Evolutionary conservation across 1,140 invertebrate species (phyloP).

Genomic region (Neocloeon triangulifer): DNA sequence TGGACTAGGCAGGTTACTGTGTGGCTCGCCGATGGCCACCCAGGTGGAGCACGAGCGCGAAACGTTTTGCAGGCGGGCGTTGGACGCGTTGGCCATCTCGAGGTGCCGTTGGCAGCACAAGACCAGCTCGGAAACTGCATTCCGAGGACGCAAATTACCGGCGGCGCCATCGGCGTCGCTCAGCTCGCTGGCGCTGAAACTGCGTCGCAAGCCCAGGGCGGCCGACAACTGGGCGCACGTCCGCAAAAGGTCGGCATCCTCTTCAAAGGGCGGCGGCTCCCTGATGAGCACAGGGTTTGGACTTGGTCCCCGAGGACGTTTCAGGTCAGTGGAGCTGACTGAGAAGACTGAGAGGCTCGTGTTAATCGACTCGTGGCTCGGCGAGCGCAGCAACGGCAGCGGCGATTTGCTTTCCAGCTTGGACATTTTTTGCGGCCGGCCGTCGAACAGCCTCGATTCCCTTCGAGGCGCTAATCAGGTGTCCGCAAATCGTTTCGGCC

Average conservation of each 20-base stretch:
- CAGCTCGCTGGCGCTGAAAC: constrained; percentile 59
- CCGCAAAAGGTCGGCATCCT: constrained; percentile 50
- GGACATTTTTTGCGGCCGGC: no score
- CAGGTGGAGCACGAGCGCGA: constrained; percentile 68
- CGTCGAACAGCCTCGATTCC: no score
- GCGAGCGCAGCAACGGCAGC: constrained; percentile 47
- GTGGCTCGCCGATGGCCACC: constrained; percentile 56
- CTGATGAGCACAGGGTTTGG: constrained; percentile 27
- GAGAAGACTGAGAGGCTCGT: constrained; percentile 60
- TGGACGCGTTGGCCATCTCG: constrained; percentile 17
- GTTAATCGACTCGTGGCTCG: constrained; percentile 60
- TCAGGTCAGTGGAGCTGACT: constrained; percentile 17
- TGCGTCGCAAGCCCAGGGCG: constrained; percentile 53
- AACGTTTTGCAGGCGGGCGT: constrained; percentile 37
- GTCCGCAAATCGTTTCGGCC: no score
- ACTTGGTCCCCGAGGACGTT: constrained; percentile 1
- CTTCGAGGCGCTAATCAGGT: no score
- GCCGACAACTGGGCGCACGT: constrained; percentile 54
- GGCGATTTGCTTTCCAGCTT: no score
- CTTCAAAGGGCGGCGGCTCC: constrained; percentile 44
- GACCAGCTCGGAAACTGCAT: constrained; percentile 8
- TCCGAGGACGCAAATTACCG: constrained; percentile 1
- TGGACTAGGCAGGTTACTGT: constrained; percentile 46
- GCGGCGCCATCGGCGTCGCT: constrained; percentile 12
- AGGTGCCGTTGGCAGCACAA: constrained; percentile 6